Base-by-base conservation (phyloP, 23 tunicate species). In the Trididemnum nubilum region DNA sequence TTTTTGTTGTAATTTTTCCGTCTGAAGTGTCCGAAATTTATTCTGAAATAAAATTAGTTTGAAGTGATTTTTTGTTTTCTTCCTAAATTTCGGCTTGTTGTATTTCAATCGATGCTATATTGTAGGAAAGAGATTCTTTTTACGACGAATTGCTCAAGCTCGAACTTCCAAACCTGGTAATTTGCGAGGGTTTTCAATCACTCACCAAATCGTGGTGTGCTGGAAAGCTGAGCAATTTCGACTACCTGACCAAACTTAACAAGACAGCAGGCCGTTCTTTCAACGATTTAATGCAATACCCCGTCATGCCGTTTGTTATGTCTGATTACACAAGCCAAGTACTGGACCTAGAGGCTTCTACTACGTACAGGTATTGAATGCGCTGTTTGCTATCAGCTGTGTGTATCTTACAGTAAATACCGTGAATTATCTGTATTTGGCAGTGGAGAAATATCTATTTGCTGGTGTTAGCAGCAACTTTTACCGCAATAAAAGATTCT, bases 241-340 rank as follows among this genome's bases (percentile, higher is more conserved):
- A 86, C 35, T 96, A 90, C 73, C 54, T 96, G 81, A 96, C 91
- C 73, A 85, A 66, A 49, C 81, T 96, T 18, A 96, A 96, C 85
- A 87, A 92, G 73, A 82, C 89, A 24, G 99, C 99, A 44, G 99
- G 99, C 25, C 66, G 99, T 7, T 83, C 94, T 19, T 96, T 96
- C 81, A 96, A 96, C 65, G 99, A 96, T 78, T 75, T 96, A 15
- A 96, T 96, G 99, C 99, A 96, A 71, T 96, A 96, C 54, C 99
- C 99, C 0, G 99, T 96, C 69, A 74, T 88, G 79, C 99, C 99
- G 27, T 96, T 90, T 78, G 81, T 96, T 18, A 69, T 96, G 12
- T 44, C 96, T 24, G 96, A 96, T 73, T 96, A 96, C 65, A 82
- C 96, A 35, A 73, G 76, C 34, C 97, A 78, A 33, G 86, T 83